Base-by-base conservation (phyloP, 2,113 vertebrate genomes). In the Oryctolagus cuniculus region DNA sequence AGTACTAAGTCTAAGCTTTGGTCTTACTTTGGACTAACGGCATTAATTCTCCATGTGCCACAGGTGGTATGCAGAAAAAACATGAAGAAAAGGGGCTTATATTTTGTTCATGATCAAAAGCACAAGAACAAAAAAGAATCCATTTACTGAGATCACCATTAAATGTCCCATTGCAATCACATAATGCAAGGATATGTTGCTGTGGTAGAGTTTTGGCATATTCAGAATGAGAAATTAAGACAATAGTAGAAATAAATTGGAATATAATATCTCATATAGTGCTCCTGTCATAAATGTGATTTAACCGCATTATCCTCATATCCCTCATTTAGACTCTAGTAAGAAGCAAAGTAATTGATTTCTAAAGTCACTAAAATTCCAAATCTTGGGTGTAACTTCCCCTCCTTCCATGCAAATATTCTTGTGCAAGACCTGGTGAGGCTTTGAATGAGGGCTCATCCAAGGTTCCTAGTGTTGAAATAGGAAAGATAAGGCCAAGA, bases 291-390 rank as follows among this genome's bases (percentile, higher is more conserved):
- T 55, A 29, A 77, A 95, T 83, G 5, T 67, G 92, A 93, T 89
- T 86, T 70, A 85, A 86, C 58, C 66, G 51, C 11, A 80, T 75
- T 82, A 75, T 90, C 67, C 34, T 92, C 61, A 10, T 4, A 75
- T 95, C 96, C 89, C 86, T 96, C 55, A 92, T 86, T 82, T 91
- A 29, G 15, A 85, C 27, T 22, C 63, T 12, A 64, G 38, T 36
- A 86, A 89, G 38, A 94, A 16, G 2, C 49, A 82, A 64, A 92
- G 31, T 36, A 87, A 87, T 31, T 91, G 80, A 94, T 84, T 73
- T 72, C 55, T 70, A 75, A 92, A 80, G 36, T 91, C 27, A 79
- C 38, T 66, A 61, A 79, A 44, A 87, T 78, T 89, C 34, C 55
- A 77, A 91, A 70, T 80, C 21, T 83, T 74, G 4, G 6, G 25